Evolutionary conservation across 2,113 vertebrate species (phyloP).

Genomic region (Tetrax tetrax): DNA sequence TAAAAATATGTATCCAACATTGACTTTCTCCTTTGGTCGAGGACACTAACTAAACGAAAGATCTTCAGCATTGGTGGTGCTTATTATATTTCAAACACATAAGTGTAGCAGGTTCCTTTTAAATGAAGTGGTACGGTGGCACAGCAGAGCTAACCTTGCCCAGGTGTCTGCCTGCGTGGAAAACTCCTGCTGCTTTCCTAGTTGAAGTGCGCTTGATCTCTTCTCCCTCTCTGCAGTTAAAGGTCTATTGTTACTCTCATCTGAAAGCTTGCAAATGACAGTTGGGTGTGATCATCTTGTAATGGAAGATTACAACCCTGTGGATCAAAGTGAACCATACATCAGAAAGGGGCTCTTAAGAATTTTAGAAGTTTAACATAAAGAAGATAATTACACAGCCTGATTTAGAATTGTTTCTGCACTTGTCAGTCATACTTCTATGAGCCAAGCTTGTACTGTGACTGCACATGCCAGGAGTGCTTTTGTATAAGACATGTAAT

Average conservation of each 20-base stretch:
- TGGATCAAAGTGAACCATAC: conserved; percentile 70
- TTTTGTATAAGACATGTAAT: background rate
- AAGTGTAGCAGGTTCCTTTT: background rate
- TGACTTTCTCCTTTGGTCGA: conserved; percentile 38
- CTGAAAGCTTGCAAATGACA: conserved; percentile 69
- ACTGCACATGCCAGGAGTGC: background rate
- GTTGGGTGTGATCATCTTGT: conserved; percentile 69
- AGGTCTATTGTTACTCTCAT: conserved; percentile 64
- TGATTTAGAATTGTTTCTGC: conserved; percentile 69
- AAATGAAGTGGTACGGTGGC: background rate
- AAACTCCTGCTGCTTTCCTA: conserved; percentile 42
- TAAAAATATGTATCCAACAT: conserved; percentile 24
- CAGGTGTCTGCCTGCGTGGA: conserved; percentile 55
- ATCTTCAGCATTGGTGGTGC: background rate
- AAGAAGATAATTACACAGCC: conserved; percentile 63
- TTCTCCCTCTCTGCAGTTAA: conserved; percentile 48
- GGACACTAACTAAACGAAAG: conserved; percentile 23
- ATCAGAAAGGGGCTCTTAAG: conserved; percentile 53
- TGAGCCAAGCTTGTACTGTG: background rate
- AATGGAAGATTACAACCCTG: conserved; percentile 63
- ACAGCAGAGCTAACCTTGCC: conserved; percentile 10
- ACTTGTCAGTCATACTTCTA: conserved; percentile 29
- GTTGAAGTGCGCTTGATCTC: conserved; percentile 71
- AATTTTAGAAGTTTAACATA: conserved; percentile 68
- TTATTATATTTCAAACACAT: background rate